Base-by-base conservation (phyloP, 2,797 vertebrate genomes). In the Typhlichthys eigenmanni region DNA sequence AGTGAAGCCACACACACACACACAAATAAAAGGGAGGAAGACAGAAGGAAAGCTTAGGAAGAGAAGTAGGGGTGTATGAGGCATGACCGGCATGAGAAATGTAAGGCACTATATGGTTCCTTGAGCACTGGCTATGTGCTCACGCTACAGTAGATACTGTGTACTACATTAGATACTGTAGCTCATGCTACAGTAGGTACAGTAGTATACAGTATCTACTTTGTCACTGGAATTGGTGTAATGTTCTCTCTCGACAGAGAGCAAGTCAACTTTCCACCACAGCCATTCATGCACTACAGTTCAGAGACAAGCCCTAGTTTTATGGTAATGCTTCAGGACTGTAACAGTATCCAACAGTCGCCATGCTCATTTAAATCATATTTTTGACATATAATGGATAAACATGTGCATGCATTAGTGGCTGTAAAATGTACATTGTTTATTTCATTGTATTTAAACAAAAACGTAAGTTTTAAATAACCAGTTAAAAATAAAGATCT, bases 31-130 rank as follows among this genome's bases (percentile, higher is more conserved):
- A 78, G 75, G 66, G 82, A 81, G 81, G 67, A 63, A 85, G 29
- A 85, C 56, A 76, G 65, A 59, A 67, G 69, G 68, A 78, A 57
- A 50, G 43, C 78, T 82, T 82, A 74, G 54, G 64, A 72, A 78
- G 46, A 60, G 46, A 52, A 59, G 71, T 55, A 75, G 14, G 71
- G 10, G 59, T 2, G 13, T 11, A 19, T 47, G 59, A 43, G 14
- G 54, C 12, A 24, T 51, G 13, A 54, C 10, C 11, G 13, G 24
- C 24, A 12, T 9, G 34, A 6, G 2, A 38, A 7, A 38, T 38
- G 52, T 24, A 54, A 17, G 1, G 9, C 17, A 43, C 16, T 58
- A 24, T 24, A 8, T 13, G 4, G 14, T 13, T 46, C 13, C 24
- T 6, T 16, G 10, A 38, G 34, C 34, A 38, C 1, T 1, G 1